phyloP scores from a whole-genome alignment of 2,888 invertebrate species.

The Griposia aprilina region DNA sequence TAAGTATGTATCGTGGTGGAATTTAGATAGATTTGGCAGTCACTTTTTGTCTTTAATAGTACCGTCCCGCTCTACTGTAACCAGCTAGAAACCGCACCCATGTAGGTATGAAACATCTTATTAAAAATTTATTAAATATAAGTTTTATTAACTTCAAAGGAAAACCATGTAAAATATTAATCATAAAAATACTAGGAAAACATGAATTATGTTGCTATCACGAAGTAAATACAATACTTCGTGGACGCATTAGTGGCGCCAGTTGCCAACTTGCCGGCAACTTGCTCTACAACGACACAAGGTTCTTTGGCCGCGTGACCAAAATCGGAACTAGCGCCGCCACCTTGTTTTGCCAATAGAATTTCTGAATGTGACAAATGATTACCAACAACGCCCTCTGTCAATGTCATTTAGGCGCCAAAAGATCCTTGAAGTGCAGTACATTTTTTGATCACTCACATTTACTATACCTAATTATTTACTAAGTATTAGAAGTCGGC shows the following conservation, averaged over 20 bases:
- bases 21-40: background rate
- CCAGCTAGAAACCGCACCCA: background rate
- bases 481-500: constrained; percentile 26
- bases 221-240: background rate
- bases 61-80: background rate
- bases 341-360: background rate
- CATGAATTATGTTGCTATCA: background rate
- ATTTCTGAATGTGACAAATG: background rate
- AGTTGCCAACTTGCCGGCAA: constrained; percentile 25
- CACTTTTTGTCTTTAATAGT: background rate
- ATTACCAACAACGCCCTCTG: background rate
- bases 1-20: no score
- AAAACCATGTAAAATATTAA: constrained; percentile 20
- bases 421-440: background rate
- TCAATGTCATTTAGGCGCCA: background rate
- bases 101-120: background rate
- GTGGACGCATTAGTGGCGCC: background rate
- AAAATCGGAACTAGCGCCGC: background rate
- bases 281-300: no score
- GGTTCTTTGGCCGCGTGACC: no score
- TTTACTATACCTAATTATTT: constrained; percentile 3
- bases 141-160: constrained; percentile 17
- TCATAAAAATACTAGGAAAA: constrained; percentile 25
- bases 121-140: no score
- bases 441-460: background rate